Evolutionary conservation across 1,140 invertebrate species (phyloP), one percentile per base, ranked within the genome.

Genomic region (Pararge aegeria): DNA sequence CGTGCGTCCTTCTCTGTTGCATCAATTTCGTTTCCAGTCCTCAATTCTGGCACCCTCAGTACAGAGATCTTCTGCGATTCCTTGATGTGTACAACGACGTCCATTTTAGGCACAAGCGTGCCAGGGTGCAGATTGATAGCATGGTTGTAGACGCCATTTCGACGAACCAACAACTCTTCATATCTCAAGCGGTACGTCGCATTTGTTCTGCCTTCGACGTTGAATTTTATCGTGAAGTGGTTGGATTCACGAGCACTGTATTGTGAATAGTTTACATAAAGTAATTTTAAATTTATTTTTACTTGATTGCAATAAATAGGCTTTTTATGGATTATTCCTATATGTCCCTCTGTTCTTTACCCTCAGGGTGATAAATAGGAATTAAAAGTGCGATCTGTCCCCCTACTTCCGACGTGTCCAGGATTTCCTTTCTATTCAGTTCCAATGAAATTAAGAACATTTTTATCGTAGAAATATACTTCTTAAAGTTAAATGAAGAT

Each of bases 241-340:
- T 94, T 94, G 0, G 93, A 93, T 74, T 94, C 93, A 27, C 94
- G 87, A 9, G 93, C 92, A 66, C 92, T 93, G 49, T 2, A 10
- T 42, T 24, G 2, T 24, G 7, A 24, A 24, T 24, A 7, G 7
- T 24, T n/a, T n/a, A n/a, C n/a, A n/a, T n/a, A n/a, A n/a, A n/a
- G n/a, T n/a, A n/a, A n/a, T n/a, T n/a, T n/a, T n/a, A n/a, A n/a
- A n/a, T n/a, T n/a, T n/a, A n/a, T n/a, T n/a, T n/a, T n/a, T n/a
- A n/a, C n/a, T n/a, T n/a, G n/a, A n/a, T n/a, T n/a, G n/a, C n/a
- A n/a, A n/a, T n/a, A n/a, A n/a, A n/a, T n/a, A n/a, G n/a, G n/a
- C n/a, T n/a, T n/a, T n/a, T n/a, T n/a, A n/a, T n/a, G n/a, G n/a
- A n/a, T n/a, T n/a, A n/a, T n/a, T n/a, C n/a, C n/a, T n/a, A n/a